Evolutionary conservation across 2,797 vertebrate species (phyloP).

Genomic region (Xyrichtys novacula): DNA sequence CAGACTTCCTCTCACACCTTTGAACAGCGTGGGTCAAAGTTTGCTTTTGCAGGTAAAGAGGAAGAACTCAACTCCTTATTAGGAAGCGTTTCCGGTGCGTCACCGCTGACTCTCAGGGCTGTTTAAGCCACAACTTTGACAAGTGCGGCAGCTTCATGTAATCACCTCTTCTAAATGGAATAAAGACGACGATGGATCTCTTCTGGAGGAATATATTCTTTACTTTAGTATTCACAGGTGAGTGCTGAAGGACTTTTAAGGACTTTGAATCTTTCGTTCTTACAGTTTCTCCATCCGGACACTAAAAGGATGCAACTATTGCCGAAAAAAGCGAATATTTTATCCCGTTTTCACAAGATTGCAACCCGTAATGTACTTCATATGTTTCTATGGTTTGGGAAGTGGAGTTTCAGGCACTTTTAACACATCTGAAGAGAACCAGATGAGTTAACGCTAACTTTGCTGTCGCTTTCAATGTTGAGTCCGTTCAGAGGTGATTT

Average conservation of each 20-base stretch:
- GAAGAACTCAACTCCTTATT: slow-evolving; percentile 42
- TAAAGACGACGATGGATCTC: slow-evolving; percentile 65
- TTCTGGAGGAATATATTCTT: slow-evolving; percentile 44
- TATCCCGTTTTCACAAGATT: neutral
- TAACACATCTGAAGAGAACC: neutral
- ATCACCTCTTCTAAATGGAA: slow-evolving; percentile 25
- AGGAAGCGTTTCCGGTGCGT: slow-evolving; percentile 43
- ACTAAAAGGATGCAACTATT: neutral
- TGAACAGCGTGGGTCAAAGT: neutral
- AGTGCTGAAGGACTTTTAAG: slow-evolving; percentile 37
- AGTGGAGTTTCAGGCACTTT: neutral
- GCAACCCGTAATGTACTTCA: neutral
- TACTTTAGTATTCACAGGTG: slow-evolving; percentile 45
- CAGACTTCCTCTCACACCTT: neutral
- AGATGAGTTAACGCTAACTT: neutral
- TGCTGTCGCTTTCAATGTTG: neutral
- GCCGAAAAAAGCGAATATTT: neutral
- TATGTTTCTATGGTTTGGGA: too few relatives aligned
- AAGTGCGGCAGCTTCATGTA: slow-evolving; percentile 47
- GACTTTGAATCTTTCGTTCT: neutral
- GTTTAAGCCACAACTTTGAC: slow-evolving; percentile 38
- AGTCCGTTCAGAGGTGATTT: neutral
- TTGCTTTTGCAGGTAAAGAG: slow-evolving; percentile 8
- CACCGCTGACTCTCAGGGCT: slow-evolving; percentile 11
- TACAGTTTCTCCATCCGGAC: too few relatives aligned